Evolutionary conservation across 2,888 invertebrate genomes (phyloP).

Genomic region (Sisyra nigra): DNA sequence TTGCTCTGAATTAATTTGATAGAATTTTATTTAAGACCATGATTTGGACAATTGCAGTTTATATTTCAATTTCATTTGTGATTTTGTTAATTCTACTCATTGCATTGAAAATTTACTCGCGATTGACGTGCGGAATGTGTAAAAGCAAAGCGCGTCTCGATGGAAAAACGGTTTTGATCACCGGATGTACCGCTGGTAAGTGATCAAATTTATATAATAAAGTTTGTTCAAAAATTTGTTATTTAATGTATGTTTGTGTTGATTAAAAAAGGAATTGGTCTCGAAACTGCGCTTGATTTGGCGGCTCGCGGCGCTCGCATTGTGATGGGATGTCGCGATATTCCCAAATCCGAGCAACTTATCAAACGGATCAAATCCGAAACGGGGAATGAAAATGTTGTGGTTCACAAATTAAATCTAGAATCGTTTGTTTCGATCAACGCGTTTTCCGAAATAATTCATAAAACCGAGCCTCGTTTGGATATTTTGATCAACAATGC

Average conservation of each 20-base stretch:
- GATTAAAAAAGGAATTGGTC: slow-evolving; percentile 51
- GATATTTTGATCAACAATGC: slow-evolving; percentile 44
- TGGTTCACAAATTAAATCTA: slow-evolving; percentile 35
- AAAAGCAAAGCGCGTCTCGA: slow-evolving; percentile 49
- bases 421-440: slow-evolving; percentile 32
- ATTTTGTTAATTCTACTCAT: slow-evolving; percentile 1
- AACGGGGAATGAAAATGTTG: slow-evolving; percentile 45
- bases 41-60: too few relatives aligned
- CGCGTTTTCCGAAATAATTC: slow-evolving; percentile 37
- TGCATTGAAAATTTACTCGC: background rate
- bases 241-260: too few relatives aligned
- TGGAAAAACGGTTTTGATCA: slow-evolving; percentile 76
- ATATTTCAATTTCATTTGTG: too few relatives aligned
- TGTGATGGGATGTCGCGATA: slow-evolving; percentile 73
- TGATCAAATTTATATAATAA: background rate
- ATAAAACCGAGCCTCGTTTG: slow-evolving; percentile 28
- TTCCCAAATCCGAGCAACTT: slow-evolving; percentile 51
- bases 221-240: background rate
- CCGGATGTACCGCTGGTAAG: slow-evolving; percentile 51
- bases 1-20: too few relatives aligned
- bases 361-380: slow-evolving; percentile 45
- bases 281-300: slow-evolving; percentile 58
- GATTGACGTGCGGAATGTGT: slow-evolving; percentile 22
- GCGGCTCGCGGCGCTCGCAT: slow-evolving; percentile 63
- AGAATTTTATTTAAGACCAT: too few relatives aligned